Conservation (phyloP, 2,888 invertebrate genomes). For the Oegoconia quadripuncta region DNA sequence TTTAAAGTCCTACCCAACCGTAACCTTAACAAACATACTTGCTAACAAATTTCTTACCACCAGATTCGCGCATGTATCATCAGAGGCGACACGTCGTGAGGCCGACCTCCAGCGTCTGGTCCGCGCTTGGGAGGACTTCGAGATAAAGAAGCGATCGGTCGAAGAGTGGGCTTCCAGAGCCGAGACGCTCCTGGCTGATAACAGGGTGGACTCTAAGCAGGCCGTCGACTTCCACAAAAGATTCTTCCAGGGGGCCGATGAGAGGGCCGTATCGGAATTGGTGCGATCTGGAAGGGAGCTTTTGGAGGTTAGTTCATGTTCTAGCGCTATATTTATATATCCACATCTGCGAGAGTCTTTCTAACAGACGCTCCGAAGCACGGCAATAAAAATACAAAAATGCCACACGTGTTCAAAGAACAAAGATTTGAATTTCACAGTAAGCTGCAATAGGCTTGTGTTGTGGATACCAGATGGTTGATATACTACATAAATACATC, state of each 20-base stretch:
- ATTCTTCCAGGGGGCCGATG: constrained; percentile 93
- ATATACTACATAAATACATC: too few relatives aligned
- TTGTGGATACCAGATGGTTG: too few relatives aligned
- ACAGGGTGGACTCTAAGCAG: constrained; percentile 87
- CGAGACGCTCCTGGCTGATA: constrained; percentile 88
- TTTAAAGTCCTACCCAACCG: too few relatives aligned
- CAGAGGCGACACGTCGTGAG: constrained; percentile 87
- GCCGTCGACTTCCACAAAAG: constrained; percentile 90
- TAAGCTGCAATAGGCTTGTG: too few relatives aligned
- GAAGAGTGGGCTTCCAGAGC: constrained; percentile 93
- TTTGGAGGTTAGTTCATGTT: constrained; percentile 71
- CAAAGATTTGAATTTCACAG: too few relatives aligned
- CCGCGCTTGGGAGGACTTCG: constrained; percentile 91
- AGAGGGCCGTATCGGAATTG: constrained; percentile 89
- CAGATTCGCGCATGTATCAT: constrained; percentile 86
- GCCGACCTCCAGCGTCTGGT: constrained; percentile 88
- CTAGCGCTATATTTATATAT: too few relatives aligned
- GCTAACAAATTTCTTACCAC: neutral
- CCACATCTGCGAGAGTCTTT: too few relatives aligned
- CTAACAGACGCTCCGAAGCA: too few relatives aligned
- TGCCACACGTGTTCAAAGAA: too few relatives aligned
- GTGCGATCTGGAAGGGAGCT: constrained; percentile 87
- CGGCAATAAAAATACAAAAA: too few relatives aligned
- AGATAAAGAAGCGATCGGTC: constrained; percentile 87
- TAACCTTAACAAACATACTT: too few relatives aligned